Evolutionary conservation across 2,888 invertebrate species (phyloP), one percentile per base, ranked within the genome.

Genomic region (Metacarcinus magister): DNA sequence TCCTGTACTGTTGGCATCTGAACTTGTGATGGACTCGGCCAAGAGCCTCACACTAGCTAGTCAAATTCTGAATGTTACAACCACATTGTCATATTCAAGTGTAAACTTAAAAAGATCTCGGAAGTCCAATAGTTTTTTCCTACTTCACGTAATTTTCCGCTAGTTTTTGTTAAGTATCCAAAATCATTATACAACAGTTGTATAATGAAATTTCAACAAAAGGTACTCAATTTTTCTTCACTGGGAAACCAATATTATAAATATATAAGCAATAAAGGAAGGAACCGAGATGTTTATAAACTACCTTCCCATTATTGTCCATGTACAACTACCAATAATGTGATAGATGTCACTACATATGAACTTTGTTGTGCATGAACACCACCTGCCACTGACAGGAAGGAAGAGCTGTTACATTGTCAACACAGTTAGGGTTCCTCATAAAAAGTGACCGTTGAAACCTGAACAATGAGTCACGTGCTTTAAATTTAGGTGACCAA

Each of bases 41-140:
- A 87, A 75, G 87, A 87, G 87, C 87, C 32, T 87, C 87, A 87
- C 87, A 87, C 13, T 87, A 39, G 39, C 87, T 87, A 87, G 87
- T 87, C 87, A 87, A 39, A 16, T 39, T 87, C 39, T 39, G 16
- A 32, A 87, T 87, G 39, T 16, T 87, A 39, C 87, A 87, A 7
- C n/a, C 28, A 92, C 28, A 13, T 16, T 48, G 39, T 92, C 28
- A 39, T 60, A 60, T 23, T 28, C n/a, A 87, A 87, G 32, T 39
- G 32, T 10, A 39, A 87, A 82, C 82, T 28, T 32, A 39, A 13
- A 87, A 87, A 87, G 32, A 87, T 54, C 48, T 48, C 54, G 48
- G 75, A 75, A 75, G 23, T 75, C 23, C 28, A 75, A 75, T 28
- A 2, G 75, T 75, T 3, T 75, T 23, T 75, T 75, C 28, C n/a